Evolutionary conservation across 2,113 vertebrate genomes (phyloP).

Genomic region (Zosterops hypoxanthus): DNA sequence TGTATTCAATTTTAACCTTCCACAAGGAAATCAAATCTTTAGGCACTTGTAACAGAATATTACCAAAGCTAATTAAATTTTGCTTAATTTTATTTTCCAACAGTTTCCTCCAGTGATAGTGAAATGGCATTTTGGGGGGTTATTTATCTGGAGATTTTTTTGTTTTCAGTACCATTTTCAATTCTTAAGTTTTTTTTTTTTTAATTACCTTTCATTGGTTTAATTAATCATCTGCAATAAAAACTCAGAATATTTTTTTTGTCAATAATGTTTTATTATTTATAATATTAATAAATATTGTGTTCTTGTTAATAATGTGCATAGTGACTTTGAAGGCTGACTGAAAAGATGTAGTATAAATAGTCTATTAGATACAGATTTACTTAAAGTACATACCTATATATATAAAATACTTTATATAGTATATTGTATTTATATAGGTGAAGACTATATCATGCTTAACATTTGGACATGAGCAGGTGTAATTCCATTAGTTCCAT

Average conservation of each 20-base stretch:
- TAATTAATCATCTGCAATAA: neutral
- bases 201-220: neutral
- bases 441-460: neutral
- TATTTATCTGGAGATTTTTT: neutral
- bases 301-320: neutral
- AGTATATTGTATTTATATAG: neutral
- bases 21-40: neutral
- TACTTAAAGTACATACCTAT: neutral
- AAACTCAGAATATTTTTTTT: neutral
- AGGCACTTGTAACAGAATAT: neutral
- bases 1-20: neutral
- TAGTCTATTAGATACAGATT: neutral
- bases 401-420: neutral
- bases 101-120: neutral
- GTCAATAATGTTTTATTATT: no score
- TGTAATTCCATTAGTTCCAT: neutral
- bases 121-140: neutral
- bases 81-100: neutral
- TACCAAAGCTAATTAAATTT: neutral
- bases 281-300: neutral
- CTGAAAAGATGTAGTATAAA: neutral
- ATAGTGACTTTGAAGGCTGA: neutral
- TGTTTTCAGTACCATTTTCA: neutral
- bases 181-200: neutral
- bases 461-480: neutral